These are phyloP conservation scores for Microcebus griseorufus DNA, from an alignment of 2,113 vertebrate species.

Conservation along the genomic window DNA sequence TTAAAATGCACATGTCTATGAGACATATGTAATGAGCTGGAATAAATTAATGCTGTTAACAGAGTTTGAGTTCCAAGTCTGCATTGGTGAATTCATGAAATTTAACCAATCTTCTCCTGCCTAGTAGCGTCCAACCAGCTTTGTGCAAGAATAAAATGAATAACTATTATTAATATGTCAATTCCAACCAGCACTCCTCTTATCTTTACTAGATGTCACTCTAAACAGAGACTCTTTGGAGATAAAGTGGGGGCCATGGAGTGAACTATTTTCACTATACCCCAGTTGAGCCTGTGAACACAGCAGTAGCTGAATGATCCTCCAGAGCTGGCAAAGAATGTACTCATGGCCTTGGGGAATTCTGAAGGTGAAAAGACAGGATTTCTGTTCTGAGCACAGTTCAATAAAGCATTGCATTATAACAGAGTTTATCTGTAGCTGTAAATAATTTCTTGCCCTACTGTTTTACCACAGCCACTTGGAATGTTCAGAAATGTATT, in stretches of 20 bases:
- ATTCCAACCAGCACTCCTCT: background rate
- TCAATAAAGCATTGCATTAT: conserved; percentile 16
- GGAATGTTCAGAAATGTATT: conserved; percentile 52
- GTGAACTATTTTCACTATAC: background rate
- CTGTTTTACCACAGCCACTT: conserved; percentile 41
- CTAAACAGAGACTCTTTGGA: background rate
- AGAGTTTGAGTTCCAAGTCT: background rate
- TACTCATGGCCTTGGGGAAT: background rate
- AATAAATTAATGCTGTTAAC: background rate
- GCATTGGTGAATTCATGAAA: background rate
- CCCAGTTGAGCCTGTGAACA: background rate
- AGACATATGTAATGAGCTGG: background rate
- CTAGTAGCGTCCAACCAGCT: background rate
- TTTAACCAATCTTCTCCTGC: background rate
- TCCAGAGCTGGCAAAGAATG: background rate
- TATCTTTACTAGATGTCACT: background rate
- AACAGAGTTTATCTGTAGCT: background rate
- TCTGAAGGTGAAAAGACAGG: background rate
- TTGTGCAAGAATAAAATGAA: background rate
- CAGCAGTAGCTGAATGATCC: background rate
- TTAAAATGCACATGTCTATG: background rate
- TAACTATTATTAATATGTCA: background rate
- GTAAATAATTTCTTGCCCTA: conserved; percentile 21
- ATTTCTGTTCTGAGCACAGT: background rate
- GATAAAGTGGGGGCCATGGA: background rate